Conservation (phyloP, 2,797 vertebrate species). For the Coluber constrictor region DNA sequence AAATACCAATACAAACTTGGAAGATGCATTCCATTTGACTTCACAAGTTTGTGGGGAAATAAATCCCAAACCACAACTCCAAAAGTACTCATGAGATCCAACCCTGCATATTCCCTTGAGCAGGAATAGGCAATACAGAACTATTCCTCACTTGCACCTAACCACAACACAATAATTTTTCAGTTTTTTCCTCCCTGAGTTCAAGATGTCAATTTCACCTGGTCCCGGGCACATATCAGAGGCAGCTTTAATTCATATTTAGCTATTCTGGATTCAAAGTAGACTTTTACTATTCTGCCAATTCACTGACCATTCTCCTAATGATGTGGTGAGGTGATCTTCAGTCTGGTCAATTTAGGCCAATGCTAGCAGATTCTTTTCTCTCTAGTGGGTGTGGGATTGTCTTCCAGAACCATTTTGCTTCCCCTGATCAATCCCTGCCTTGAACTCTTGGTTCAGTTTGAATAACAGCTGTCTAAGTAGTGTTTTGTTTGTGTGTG, state of each 20-base stretch:
- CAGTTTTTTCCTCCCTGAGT: background rate
- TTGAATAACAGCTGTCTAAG: background rate
- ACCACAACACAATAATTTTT: background rate
- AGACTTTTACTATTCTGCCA: background rate
- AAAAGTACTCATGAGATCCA: background rate
- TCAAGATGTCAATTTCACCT: background rate
- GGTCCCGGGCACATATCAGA: background rate
- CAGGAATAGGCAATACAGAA: background rate
- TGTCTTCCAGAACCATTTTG: background rate
- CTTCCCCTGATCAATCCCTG: background rate
- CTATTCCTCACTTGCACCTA: background rate
- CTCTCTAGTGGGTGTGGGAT: background rate
- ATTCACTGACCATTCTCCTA: background rate
- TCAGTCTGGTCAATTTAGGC: background rate
- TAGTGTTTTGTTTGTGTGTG: background rate
- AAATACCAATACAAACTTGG: slow-evolving; percentile 23
- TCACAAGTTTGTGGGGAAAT: background rate
- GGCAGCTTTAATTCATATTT: background rate
- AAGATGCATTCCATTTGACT: slow-evolving; percentile 10
- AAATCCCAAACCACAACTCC: background rate
- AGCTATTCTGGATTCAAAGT: background rate
- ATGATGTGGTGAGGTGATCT: background rate
- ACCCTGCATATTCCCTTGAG: background rate
- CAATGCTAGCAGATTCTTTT: background rate
- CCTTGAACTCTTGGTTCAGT: background rate